Base-by-base conservation (phyloP, 2,888 invertebrate species). In the Sympetrum striolatum region DNA sequence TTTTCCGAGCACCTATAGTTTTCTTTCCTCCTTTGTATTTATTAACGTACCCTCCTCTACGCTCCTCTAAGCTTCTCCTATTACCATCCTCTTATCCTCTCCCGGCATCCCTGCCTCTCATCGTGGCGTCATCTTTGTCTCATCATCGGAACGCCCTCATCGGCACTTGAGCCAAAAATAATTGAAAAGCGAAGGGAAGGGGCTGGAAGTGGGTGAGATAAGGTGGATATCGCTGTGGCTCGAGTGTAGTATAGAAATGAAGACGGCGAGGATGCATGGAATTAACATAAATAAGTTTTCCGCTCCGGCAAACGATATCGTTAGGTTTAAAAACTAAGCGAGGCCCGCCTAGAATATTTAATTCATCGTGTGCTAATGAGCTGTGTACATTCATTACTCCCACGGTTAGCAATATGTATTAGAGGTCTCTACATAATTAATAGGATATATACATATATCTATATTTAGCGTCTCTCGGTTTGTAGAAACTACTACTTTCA, bases 161-260 rank as follows among this genome's bases (percentile, higher is more conserved):
- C 60, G 86, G 86, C 86, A 86, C 86, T 86, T 86, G 64, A 60
- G 58, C 86, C 86, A 37, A 86, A 86, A 60, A 86, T 86, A 86
- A 86, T 86, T 86, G 86, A 86, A 86, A 86, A 86, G 86, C 39
- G 60, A 25, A 60, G 64, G 37, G 25, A 58, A 58, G 35, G 58
- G 8, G 44, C 10, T 44, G 44, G 39, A 39, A 39, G 39, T 14
- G 53, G 53, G 82, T 25, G 14, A 48, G 81, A 44, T 44, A 37
- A 31, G 53, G 53, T 6, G 82, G 44, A 82, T 31, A 44, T 58
- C 37, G 82, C 25, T 58, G 31, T 2, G 53, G 35, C 35, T 31
- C 53, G 64, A 60, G 37, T 86, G 86, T 37, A 60, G 60, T 60
- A 37, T 22, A 58, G 86, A 37, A 53, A 86, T 35, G 86, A 37